Evolutionary conservation across 1,140 invertebrate genomes (phyloP).

Genomic region (Macrostomum lignano): DNA sequence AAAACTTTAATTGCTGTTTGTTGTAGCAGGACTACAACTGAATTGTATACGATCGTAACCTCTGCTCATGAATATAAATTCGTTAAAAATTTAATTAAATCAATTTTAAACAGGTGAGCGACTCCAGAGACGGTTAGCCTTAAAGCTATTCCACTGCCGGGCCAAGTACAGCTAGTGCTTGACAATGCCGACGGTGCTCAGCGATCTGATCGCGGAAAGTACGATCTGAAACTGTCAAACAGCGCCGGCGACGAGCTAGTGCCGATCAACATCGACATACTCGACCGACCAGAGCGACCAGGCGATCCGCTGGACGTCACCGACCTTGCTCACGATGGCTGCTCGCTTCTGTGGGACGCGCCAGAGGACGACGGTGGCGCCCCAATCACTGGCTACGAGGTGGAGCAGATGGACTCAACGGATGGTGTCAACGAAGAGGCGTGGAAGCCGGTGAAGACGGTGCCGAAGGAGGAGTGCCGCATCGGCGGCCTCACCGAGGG

Average conservation of each 20-base stretch:
- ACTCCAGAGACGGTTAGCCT: slow-evolving; percentile 45
- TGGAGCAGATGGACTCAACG: slow-evolving; percentile 88
- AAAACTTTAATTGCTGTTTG: too few species aligned
- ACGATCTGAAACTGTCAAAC: slow-evolving; percentile 11
- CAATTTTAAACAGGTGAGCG: too few species aligned
- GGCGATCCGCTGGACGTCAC: slow-evolving; percentile 69
- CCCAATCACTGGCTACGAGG: slow-evolving; percentile 62
- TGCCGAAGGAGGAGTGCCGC: slow-evolving; percentile 18
- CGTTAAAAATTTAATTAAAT: too few species aligned
- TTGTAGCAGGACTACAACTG: too few species aligned
- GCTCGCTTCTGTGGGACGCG: slow-evolving; percentile 77
- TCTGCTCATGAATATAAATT: too few species aligned
- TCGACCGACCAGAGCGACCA: slow-evolving; percentile 55
- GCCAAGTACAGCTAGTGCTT: slow-evolving; percentile 8
- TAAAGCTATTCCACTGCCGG: background rate
- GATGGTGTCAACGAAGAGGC: slow-evolving; percentile 58
- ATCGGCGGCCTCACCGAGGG: slow-evolving; percentile 48
- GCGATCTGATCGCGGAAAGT: slow-evolving; percentile 10
- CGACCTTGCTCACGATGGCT: slow-evolving; percentile 77
- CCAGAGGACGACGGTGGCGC: slow-evolving; percentile 91
- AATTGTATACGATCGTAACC: too few species aligned
- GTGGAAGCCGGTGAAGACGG: slow-evolving; percentile 50
- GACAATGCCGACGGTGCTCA: slow-evolving; percentile 6
- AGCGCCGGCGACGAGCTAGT: slow-evolving; percentile 9
- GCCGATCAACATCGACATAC: slow-evolving; percentile 12